phyloP scores from a whole-genome alignment of 2,113 vertebrate genomes.

The Cygnus atratus region DNA sequence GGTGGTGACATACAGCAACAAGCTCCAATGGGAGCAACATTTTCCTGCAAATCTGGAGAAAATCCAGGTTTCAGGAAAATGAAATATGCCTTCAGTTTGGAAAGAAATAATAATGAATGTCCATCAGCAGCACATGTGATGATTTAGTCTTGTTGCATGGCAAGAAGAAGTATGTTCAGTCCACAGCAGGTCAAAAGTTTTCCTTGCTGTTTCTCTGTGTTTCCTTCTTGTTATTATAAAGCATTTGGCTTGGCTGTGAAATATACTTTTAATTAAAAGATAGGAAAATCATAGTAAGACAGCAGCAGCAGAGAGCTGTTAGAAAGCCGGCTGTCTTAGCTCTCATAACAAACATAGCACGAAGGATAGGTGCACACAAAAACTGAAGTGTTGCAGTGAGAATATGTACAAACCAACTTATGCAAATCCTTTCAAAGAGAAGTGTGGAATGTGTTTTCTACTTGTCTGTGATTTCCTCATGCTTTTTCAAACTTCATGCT shows the following conservation, averaged over 20 bases:
- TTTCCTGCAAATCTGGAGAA: slow-evolving; percentile 58
- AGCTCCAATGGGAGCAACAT: slow-evolving; percentile 51
- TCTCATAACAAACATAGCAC: neutral
- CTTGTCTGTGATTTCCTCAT: neutral
- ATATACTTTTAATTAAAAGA: slow-evolving; percentile 71
- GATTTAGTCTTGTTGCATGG: neutral
- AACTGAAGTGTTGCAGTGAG: neutral
- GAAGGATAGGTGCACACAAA: neutral
- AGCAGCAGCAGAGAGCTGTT: slow-evolving; percentile 36
- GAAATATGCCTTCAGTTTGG: slow-evolving; percentile 62
- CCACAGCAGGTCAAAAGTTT: slow-evolving; percentile 58
- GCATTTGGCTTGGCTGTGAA: slow-evolving; percentile 65
- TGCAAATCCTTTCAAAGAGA: neutral
- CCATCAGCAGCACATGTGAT: slow-evolving; percentile 4
- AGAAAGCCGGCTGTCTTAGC: slow-evolving; percentile 42
- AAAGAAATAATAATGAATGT: slow-evolving; percentile 60
- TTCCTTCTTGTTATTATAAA: slow-evolving; percentile 57
- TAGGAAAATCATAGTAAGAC: slow-evolving; percentile 68
- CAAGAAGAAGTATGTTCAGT: slow-evolving; percentile 55
- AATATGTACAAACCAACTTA: neutral
- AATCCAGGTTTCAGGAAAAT: slow-evolving; percentile 63
- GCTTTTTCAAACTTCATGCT: neutral
- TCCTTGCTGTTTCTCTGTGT: slow-evolving; percentile 26
- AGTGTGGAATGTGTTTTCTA: neutral
- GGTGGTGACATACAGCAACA: slow-evolving; percentile 73